A percentile compares a stretch with the other conserved stretches of the same genome.
Evolutionary conservation across 2,888 invertebrate species (phyloP).

Genomic region (Callyntrura sp.): DNA sequence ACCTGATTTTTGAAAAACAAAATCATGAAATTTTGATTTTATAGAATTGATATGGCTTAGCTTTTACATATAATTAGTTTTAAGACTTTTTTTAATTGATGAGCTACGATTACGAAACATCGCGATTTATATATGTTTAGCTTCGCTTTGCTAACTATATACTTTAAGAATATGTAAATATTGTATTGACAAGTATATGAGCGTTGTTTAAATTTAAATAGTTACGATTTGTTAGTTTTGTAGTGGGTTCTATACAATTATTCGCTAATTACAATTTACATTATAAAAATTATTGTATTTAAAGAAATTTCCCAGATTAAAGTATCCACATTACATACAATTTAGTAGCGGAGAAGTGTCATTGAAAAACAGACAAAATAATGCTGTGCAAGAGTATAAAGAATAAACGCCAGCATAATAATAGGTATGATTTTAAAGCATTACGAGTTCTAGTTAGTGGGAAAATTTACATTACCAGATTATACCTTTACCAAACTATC

Average conservation of each 20-base stretch:
- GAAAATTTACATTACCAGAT: neutral
- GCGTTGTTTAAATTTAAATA: neutral
- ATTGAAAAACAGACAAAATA: too few relatives aligned
- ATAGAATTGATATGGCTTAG: neutral
- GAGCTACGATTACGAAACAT: too few relatives aligned
- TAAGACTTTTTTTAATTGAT: constrained; percentile 17
- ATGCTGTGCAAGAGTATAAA: too few relatives aligned
- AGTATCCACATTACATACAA: too few relatives aligned
- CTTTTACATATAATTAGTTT: neutral
- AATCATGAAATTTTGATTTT: neutral
- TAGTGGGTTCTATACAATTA: neutral
- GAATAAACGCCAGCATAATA: too few relatives aligned
- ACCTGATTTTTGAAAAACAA: too few relatives aligned
- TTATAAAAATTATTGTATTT: too few relatives aligned
- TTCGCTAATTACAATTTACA: too few relatives aligned
- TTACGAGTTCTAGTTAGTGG: neutral
- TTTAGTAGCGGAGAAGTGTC: too few relatives aligned
- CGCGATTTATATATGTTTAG: neutral
- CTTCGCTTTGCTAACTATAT: constrained; percentile 59
- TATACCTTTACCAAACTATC: neutral
- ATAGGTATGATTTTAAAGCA: neutral
- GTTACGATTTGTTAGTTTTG: neutral
- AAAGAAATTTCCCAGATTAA: too few relatives aligned
- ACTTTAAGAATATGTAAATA: constrained; percentile 53
- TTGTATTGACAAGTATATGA: neutral